These are phyloP conservation scores for Ochropleura leucogaster DNA, from an alignment of 2,888 invertebrate genomes.

Conservation along the genomic window DNA sequence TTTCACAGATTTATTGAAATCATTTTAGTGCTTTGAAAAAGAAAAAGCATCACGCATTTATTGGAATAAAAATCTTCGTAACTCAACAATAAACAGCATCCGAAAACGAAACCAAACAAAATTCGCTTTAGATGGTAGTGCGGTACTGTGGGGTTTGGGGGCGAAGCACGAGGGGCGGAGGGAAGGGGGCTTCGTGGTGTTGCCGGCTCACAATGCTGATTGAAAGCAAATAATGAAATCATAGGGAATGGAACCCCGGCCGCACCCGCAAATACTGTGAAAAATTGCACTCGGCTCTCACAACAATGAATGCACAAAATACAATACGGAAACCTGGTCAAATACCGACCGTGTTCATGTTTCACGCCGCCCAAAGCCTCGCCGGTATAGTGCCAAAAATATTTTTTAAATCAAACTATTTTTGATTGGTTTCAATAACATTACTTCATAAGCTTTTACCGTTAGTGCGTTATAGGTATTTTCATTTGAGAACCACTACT, in stretches of 20 bases:
- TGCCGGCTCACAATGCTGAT: conserved; percentile 88
- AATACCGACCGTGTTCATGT: conserved; percentile 54
- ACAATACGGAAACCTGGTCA: conserved; percentile 66
- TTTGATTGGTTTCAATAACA: conserved; percentile 28
- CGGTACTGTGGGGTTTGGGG: conserved; percentile 69
- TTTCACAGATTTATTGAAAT: conserved; percentile 33
- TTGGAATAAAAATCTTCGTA: conserved; percentile 80
- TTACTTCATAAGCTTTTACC: neutral
- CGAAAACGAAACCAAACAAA: conserved; percentile 90
- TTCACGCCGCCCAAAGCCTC: conserved; percentile 24
- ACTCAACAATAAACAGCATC: conserved; percentile 87
- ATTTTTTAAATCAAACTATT: conserved; percentile 20
- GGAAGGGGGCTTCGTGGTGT: conserved; percentile 63
- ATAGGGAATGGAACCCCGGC: conserved; percentile 82
- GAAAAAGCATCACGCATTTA: conserved; percentile 63
- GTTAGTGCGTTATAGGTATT: neutral
- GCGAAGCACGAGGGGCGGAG: conserved; percentile 56
- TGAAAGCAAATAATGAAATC: conserved; percentile 91
- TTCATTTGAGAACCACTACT: neutral
- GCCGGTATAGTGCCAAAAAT: conserved; percentile 19
- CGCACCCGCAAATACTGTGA: conserved; percentile 85
- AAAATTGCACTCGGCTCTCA: conserved; percentile 83
- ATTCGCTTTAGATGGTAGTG: conserved; percentile 80
- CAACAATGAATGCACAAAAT: conserved; percentile 79
- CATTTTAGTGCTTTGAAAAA: conserved; percentile 41